Conservation (phyloP, 1,140 invertebrate species). For the Drosophila persimilis region DNA sequence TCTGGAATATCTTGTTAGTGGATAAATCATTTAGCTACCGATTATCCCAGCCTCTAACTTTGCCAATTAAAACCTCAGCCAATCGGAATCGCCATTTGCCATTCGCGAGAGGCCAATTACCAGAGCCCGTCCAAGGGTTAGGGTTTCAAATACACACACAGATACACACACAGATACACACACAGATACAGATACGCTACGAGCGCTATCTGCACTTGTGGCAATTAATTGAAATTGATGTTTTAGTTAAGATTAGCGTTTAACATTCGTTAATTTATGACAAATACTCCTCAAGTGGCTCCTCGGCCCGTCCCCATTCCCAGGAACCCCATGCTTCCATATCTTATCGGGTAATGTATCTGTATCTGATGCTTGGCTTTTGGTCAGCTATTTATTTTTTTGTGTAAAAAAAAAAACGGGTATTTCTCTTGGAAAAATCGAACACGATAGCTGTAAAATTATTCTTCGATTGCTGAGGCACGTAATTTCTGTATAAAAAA, state of each 20-base stretch:
- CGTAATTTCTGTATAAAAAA: too few relatives aligned
- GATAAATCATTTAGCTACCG: too few relatives aligned
- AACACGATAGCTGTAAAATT: too few relatives aligned
- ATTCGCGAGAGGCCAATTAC: too few relatives aligned
- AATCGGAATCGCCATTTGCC: too few relatives aligned
- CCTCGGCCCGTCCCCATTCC: constrained; percentile 4
- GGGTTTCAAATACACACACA: neutral
- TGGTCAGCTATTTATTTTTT: constrained; percentile 1
- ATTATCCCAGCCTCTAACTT: too few relatives aligned
- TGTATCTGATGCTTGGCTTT: constrained; percentile 22
- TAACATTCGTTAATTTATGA: constrained; percentile 47
- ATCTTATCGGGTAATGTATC: constrained; percentile 34
- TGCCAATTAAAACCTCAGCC: too few relatives aligned
- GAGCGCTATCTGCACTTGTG: constrained; percentile 24
- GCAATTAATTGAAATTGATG: constrained; percentile 51
- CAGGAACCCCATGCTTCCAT: constrained; percentile 7
- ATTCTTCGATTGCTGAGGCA: too few relatives aligned
- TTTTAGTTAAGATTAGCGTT: constrained; percentile 34
- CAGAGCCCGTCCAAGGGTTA: too few relatives aligned
- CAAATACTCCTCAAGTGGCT: constrained; percentile 35
- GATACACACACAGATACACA: neutral
- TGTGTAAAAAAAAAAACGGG: neutral
- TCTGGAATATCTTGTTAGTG: too few relatives aligned
- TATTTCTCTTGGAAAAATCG: neutral
- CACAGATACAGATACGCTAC: neutral